phyloP scores from a whole-genome alignment of 1,140 invertebrate genomes.

The Charaxes varanes region DNA sequence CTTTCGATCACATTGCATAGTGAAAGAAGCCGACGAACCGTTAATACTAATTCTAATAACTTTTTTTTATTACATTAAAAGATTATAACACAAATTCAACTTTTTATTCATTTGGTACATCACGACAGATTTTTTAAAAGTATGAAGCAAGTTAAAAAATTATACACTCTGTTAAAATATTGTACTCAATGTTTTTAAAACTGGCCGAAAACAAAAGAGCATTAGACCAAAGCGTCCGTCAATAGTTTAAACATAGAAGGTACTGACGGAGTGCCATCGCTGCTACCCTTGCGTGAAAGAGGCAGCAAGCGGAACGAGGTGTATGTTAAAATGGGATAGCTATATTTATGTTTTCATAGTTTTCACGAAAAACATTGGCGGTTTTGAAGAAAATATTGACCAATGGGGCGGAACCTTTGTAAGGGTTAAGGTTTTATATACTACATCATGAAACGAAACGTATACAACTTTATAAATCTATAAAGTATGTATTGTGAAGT shows the following conservation, averaged over 20 bases:
- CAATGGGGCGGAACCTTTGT: conserved; percentile 30
- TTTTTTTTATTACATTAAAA: conserved; percentile 23
- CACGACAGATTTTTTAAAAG: too few relatives aligned
- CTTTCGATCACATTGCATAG: conserved; percentile 6
- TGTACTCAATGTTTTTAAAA: not conserved
- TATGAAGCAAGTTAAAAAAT: too few relatives aligned
- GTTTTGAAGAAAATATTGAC: conserved; percentile 38
- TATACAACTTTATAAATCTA: conserved; percentile 5
- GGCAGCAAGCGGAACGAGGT: conserved; percentile 21
- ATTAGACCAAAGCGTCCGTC: conserved; percentile 41
- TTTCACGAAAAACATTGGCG: conserved; percentile 41
- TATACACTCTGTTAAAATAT: too few relatives aligned
- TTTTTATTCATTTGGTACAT: too few relatives aligned
- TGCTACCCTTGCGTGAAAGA: conserved; percentile 44
- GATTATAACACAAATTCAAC: too few relatives aligned
- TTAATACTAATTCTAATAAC: conserved; percentile 1
- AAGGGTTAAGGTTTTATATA: too few relatives aligned
- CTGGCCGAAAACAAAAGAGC: not conserved
- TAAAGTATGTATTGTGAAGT: too few relatives aligned
- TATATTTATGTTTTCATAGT: conserved; percentile 41
- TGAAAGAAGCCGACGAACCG: conserved; percentile 1
- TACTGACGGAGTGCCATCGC: conserved; percentile 45
- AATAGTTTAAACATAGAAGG: conserved; percentile 50
- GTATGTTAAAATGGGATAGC: conserved; percentile 32
- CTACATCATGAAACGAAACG: too few relatives aligned